Conservation (phyloP, 2,888 invertebrate species). For the Chironomus tentans region DNA sequence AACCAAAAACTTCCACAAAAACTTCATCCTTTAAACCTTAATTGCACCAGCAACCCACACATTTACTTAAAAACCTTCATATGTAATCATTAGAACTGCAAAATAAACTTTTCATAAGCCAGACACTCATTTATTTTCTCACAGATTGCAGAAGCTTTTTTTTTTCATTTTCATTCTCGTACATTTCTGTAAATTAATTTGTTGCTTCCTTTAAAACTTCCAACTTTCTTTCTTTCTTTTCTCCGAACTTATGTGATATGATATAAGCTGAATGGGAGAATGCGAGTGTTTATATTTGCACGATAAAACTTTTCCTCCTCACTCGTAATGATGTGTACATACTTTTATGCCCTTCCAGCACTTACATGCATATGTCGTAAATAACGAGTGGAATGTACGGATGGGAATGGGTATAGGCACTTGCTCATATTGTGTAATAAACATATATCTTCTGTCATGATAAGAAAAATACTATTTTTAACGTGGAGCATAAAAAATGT, state of each 20-base stretch:
- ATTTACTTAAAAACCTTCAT: too few species aligned
- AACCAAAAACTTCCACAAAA: too few species aligned
- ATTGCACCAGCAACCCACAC: too few species aligned
- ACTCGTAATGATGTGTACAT: not conserved
- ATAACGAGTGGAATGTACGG: too few species aligned
- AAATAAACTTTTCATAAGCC: too few species aligned
- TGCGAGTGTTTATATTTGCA: not conserved
- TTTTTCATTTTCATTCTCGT: not conserved
- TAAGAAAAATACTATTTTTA: not conserved
- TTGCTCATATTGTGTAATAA: not conserved
- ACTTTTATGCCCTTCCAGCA: not conserved
- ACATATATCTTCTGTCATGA: not conserved
- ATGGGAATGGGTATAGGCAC: too few species aligned
- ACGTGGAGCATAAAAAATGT: not conserved
- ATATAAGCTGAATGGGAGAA: too few species aligned
- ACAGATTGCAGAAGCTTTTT: too few species aligned
- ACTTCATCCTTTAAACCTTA: too few species aligned
- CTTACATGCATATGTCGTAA: not conserved
- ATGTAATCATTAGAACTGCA: too few species aligned
- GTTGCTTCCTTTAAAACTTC: constrained; percentile 9
- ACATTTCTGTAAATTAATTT: not conserved
- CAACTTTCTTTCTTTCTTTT: not conserved
- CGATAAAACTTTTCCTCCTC: not conserved
- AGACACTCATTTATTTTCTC: too few species aligned
- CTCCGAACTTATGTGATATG: too few species aligned